phyloP scores from a whole-genome alignment of 2,113 vertebrate genomes.

The Colinus virginianus region DNA sequence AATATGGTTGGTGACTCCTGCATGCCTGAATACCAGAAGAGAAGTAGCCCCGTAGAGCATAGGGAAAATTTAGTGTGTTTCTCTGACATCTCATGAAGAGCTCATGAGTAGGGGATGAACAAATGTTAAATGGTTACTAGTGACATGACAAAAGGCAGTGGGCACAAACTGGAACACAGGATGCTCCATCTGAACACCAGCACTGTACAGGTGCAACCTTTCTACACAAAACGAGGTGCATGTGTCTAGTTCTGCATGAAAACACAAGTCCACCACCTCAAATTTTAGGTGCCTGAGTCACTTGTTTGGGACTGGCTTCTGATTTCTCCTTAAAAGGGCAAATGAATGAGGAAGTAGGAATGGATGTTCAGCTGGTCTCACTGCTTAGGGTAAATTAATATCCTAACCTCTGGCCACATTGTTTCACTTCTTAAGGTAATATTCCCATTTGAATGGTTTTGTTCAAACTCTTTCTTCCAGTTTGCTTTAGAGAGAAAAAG shows the following conservation, averaged over 20 bases:
- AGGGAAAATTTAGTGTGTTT: background rate
- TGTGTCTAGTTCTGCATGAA: background rate
- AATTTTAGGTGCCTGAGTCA: background rate
- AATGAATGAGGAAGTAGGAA: background rate
- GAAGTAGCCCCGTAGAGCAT: background rate
- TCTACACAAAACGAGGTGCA: background rate
- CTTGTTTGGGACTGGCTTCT: background rate
- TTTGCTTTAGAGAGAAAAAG: background rate
- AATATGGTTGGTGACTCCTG: background rate
- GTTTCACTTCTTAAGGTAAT: background rate
- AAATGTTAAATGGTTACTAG: background rate
- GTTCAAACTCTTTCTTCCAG: background rate
- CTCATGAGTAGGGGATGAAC: rapidly evolving
- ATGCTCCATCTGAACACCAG: background rate
- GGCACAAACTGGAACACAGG: background rate
- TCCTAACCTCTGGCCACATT: background rate
- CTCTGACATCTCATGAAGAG: background rate
- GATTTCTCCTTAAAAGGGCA: background rate
- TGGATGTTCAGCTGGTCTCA: background rate
- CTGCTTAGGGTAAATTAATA: background rate
- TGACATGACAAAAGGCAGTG: background rate
- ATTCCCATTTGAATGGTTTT: background rate
- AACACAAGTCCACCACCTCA: background rate
- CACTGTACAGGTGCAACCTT: background rate
- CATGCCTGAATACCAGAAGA: background rate